Percentiles rank a stretch among this genome's conserved stretches.
Conservation (phyloP, 1,140 invertebrate species). For the Diuraphis noxia region DNA sequence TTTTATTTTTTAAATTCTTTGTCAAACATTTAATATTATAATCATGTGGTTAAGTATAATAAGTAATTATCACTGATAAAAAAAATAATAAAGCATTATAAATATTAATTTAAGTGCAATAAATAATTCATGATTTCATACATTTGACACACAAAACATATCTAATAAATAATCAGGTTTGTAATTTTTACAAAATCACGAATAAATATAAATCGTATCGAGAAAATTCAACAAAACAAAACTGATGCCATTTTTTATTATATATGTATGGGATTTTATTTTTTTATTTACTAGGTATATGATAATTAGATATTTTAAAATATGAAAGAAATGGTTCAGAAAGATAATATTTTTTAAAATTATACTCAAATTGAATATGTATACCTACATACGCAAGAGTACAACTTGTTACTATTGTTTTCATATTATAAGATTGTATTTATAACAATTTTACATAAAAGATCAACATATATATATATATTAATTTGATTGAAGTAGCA, state of each 20-base stretch:
- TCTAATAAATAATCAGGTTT: neutral
- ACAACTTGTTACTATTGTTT: too few species aligned
- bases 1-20: neutral
- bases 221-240: neutral
- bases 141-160: neutral
- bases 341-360: neutral
- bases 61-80: neutral
- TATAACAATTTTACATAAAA: too few species aligned
- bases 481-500: too few species aligned
- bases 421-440: too few species aligned
- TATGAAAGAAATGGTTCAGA: neutral
- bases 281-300: neutral
- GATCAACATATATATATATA: too few species aligned
- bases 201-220: neutral
- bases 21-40: neutral
- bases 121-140: neutral
- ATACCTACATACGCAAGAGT: too few species aligned
- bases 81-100: neutral
- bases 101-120: neutral
- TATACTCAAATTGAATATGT: too few species aligned
- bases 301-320: neutral
- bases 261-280: neutral
- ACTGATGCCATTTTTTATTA: neutral
- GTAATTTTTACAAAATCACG: neutral
- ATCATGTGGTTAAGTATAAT: neutral